Evolutionary conservation across 1,140 invertebrate species (phyloP).

Genomic region (Colletes gigas): DNA sequence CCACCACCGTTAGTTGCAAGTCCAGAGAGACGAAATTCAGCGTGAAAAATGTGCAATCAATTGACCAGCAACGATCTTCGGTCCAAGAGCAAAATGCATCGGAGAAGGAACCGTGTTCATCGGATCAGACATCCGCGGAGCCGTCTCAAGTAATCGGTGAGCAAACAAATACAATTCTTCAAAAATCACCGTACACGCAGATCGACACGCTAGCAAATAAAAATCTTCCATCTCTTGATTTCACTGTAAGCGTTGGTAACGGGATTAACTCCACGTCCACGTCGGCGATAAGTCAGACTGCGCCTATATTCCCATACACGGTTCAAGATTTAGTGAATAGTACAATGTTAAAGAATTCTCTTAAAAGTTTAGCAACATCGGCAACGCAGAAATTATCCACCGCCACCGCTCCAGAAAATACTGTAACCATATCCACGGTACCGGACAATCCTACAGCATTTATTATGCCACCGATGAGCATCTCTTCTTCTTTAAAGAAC

Average conservation of each 20-base stretch:
- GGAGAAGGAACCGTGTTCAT: slow-evolving; percentile 35
- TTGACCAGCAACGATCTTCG: slow-evolving; percentile 25
- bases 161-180: slow-evolving; percentile 3
- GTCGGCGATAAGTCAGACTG: slow-evolving; percentile 30
- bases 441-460: slow-evolving; percentile 45
- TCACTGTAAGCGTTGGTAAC: slow-evolving; percentile 2
- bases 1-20: neutral
- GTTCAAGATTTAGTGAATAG: slow-evolving; percentile 78
- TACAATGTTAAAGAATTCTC: slow-evolving; percentile 40
- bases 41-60: slow-evolving; percentile 36
- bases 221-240: slow-evolving; percentile 20
- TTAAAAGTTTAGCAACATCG: slow-evolving; percentile 23
- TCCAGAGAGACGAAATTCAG: neutral
- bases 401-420: slow-evolving; percentile 32
- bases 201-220: slow-evolving; percentile 19
- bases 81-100: neutral
- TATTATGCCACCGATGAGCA: slow-evolving; percentile 65
- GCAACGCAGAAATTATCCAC: slow-evolving; percentile 35
- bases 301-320: slow-evolving; percentile 68
- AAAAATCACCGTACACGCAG: slow-evolving; percentile 17
- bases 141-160: slow-evolving; percentile 10
- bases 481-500: slow-evolving; percentile 65
- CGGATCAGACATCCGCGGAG: slow-evolving; percentile 14
- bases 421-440: slow-evolving; percentile 26
- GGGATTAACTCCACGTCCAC: slow-evolving; percentile 16